Evolutionary conservation across 2,113 vertebrate genomes (phyloP), one percentile per base, ranked within the genome.

Genomic region (Albula goreensis): DNA sequence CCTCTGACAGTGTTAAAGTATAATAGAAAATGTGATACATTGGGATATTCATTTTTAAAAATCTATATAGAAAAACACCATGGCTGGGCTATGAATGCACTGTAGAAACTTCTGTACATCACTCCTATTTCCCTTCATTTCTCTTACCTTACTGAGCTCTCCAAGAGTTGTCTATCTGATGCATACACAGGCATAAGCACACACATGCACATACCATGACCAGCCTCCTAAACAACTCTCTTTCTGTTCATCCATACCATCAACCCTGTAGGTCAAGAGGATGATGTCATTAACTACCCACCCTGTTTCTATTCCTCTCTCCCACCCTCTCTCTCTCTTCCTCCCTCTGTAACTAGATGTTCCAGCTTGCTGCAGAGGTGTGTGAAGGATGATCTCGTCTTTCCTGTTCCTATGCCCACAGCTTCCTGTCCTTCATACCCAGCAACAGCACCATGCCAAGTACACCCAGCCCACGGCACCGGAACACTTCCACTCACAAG

Each of bases 371-470:
- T 88, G 90, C 86, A 63, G 91, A 78, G 86, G 85, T 85, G 84
- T 89, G 82, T 53, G 91, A 91, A 89, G 90, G 91, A 31, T 78
- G 86, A 82, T 80, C 53, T 52, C 85, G 85, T 84, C 85, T 83
- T 85, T 91, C 93, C 92, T 89, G 90, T 90, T 91, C 83, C 91
- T 90, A 89, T 90, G 89, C 90, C 92, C 90, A 91, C 92, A 78
- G 80, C 91, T 93, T 93, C 91, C 93, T 93, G 91, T 82, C 83
- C 85, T 89, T 80, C 56, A n/a, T 57, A 0, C 85, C 85, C 63
- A 22, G 12, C 53, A 9, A 12, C 6, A 56, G 53, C 53, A 7
- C 12, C 53, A 12, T 9, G 53, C 53, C 53, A 56, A 56, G 53
- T 9, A 56, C 53, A 56, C 53, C 25, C 78, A 7, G 17, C 31